A percentile compares a stretch with the other conserved stretches of the same genome.
phyloP scores from a whole-genome alignment of 2,113 vertebrate species.

The Nesogale talazaci region DNA sequence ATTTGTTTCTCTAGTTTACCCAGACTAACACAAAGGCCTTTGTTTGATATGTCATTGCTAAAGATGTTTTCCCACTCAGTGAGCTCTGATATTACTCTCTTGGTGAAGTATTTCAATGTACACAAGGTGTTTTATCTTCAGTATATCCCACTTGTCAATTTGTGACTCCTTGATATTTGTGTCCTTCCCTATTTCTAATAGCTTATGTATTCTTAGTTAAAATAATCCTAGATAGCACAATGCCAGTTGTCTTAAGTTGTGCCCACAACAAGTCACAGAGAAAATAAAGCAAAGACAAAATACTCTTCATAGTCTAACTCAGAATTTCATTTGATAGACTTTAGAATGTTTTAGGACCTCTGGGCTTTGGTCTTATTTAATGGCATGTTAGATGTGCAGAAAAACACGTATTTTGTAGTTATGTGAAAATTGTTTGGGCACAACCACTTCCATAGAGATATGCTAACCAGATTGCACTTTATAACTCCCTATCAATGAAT shows the following conservation, averaged over 20 bases:
- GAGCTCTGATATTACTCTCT: too few species aligned
- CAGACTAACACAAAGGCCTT: too few species aligned
- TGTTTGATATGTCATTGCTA: too few species aligned
- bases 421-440: neutral
- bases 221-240: neutral
- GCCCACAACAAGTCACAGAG: neutral
- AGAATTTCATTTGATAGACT: neutral
- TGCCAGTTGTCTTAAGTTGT: neutral
- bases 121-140: too few species aligned
- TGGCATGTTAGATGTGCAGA: neutral
- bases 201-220: slow-evolving; percentile 9
- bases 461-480: neutral
- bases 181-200: too few species aligned
- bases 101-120: too few species aligned
- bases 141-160: too few species aligned
- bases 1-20: too few species aligned
- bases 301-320: neutral
- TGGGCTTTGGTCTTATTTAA: neutral
- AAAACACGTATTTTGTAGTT: too few species aligned
- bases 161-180: too few species aligned
- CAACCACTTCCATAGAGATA: neutral
- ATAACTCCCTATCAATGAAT: neutral
- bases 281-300: neutral
- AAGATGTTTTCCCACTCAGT: too few species aligned
- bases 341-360: neutral